phyloP scores from a whole-genome alignment of 2,888 invertebrate genomes.

The Gastracanthus pulcherrimus region DNA sequence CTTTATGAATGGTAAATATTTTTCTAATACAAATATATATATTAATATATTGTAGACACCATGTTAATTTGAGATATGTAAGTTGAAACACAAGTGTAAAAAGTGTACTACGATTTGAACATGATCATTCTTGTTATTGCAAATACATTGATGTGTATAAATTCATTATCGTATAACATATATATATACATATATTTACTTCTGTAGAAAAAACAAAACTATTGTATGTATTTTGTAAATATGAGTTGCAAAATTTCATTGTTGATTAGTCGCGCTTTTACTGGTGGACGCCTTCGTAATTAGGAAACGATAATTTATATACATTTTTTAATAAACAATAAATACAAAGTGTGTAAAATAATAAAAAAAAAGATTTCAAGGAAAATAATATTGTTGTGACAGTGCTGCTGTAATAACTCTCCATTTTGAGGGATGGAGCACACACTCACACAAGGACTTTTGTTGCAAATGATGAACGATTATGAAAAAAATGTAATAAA shows the following conservation, averaged over 20 bases:
- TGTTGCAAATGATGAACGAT: slow-evolving; percentile 23
- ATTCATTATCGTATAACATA: no score
- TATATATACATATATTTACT: not conserved
- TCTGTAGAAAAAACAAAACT: not conserved
- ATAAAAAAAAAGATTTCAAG: slow-evolving; percentile 10
- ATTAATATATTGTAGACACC: slow-evolving; percentile 21
- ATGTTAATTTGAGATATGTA: not conserved
- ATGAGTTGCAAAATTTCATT: slow-evolving; percentile 29
- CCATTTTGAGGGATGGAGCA: not conserved
- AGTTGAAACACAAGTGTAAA: no score
- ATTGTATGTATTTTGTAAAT: slow-evolving; percentile 37
- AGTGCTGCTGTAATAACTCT: not conserved
- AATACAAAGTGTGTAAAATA: not conserved
- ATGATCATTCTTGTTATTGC: slow-evolving; percentile 7
- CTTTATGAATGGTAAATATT: slow-evolving; percentile 5
- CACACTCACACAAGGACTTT: not conserved
- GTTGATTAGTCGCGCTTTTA: slow-evolving; percentile 21
- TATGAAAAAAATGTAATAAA: slow-evolving; percentile 37
- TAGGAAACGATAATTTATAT: slow-evolving; percentile 39
- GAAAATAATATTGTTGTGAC: no score
- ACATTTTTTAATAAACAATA: slow-evolving; percentile 37
- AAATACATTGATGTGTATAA: slow-evolving; percentile 7
- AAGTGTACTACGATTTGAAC: not conserved
- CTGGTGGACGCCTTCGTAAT: slow-evolving; percentile 1
- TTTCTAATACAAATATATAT: slow-evolving; percentile 19